Percentiles rank a stretch among this genome's conserved stretches.
phyloP scores from a whole-genome alignment of 2,888 invertebrate species.

The Eupithecia insigniata region DNA sequence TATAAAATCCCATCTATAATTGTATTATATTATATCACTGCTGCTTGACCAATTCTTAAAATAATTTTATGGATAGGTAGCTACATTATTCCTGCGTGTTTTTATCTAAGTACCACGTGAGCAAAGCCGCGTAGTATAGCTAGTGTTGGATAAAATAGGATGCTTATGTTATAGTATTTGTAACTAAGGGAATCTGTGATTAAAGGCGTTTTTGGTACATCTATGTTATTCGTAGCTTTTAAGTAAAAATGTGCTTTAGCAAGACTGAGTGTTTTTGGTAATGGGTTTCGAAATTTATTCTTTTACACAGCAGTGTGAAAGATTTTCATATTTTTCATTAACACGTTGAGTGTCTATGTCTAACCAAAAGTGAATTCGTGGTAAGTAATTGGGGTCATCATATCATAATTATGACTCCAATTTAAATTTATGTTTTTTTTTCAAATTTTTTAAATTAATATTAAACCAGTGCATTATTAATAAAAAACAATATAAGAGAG shows the following conservation, averaged over 20 bases:
- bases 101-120: neutral
- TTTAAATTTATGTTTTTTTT: neutral
- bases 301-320: neutral
- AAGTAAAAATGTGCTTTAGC: slow-evolving; percentile 31
- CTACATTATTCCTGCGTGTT: neutral
- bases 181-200: slow-evolving; percentile 27
- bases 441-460: neutral
- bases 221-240: slow-evolving; percentile 17
- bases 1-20: neutral
- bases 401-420: neutral
- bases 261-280: slow-evolving; percentile 26
- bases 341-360: neutral
- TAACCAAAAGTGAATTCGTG: neutral
- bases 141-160: neutral
- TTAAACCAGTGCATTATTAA: neutral
- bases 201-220: slow-evolving; percentile 21
- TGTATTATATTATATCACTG: too few relatives aligned
- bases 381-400: neutral
- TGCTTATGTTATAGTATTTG: slow-evolving; percentile 14
- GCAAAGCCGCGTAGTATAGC: neutral
- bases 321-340: neutral
- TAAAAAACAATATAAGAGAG: neutral
- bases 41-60: neutral
- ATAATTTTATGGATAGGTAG: neutral
- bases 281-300: slow-evolving; percentile 1